phyloP scores from a whole-genome alignment of 1,140 invertebrate species.

The Bombus confusus region DNA sequence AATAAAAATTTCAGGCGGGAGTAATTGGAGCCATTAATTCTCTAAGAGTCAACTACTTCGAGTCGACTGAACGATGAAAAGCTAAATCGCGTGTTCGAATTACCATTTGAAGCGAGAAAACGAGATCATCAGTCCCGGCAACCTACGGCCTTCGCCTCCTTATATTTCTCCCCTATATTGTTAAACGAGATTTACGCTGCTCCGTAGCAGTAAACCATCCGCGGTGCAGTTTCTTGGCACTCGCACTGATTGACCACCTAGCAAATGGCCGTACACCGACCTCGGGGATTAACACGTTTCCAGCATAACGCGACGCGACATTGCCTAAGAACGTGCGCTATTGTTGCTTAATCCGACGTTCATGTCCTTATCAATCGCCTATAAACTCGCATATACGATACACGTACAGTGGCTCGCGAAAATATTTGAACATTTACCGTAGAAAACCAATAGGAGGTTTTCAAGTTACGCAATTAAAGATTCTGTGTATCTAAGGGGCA shows the following conservation, averaged over 20 bases:
- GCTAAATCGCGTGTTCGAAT: constrained; percentile 17
- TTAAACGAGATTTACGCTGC: constrained; percentile 66
- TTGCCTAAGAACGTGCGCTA: constrained; percentile 32
- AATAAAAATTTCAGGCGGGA: background rate
- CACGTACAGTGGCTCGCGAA: too few species aligned
- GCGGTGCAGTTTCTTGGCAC: constrained; percentile 53
- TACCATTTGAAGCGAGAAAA: constrained; percentile 52
- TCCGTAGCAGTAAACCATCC: constrained; percentile 56
- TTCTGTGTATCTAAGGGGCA: background rate
- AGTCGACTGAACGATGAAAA: background rate
- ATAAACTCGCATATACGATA: constrained; percentile 8
- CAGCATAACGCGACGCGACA: constrained; percentile 36
- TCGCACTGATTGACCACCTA: constrained; percentile 58
- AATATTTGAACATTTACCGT: too few species aligned
- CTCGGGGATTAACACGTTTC: constrained; percentile 62
- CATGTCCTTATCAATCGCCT: constrained; percentile 50
- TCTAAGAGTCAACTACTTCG: background rate
- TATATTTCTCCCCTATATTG: constrained; percentile 54
- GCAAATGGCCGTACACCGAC: constrained; percentile 22
- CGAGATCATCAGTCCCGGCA: constrained; percentile 45
- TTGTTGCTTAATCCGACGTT: constrained; percentile 44
- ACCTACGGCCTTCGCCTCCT: constrained; percentile 49
- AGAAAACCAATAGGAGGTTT: too few species aligned
- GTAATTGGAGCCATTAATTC: background rate
- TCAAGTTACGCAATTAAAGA: too few species aligned